These are phyloP conservation scores for Podarcis lilfordi DNA, from an alignment of 2,797 vertebrate species.

Conservation along the genomic window DNA sequence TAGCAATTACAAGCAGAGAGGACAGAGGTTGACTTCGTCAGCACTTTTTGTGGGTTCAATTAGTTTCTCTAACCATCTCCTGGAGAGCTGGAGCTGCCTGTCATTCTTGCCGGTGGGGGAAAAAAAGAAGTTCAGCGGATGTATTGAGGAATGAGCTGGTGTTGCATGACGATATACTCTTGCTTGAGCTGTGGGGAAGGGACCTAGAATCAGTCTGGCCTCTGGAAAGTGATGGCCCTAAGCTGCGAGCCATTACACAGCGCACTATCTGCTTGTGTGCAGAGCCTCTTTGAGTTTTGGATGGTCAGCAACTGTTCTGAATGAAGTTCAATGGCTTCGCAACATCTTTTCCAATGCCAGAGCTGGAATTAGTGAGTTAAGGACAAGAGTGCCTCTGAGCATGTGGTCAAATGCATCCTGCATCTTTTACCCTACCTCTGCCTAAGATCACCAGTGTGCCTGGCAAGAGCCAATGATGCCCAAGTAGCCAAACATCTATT, in stretches of 20 bases:
- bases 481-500: too few relatives aligned
- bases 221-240: neutral
- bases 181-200: neutral
- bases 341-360: neutral
- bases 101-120: rapidly evolving
- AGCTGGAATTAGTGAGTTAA: neutral
- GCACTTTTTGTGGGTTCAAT: neutral
- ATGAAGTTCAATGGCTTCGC: neutral
- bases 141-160: neutral
- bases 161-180: neutral
- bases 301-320: neutral
- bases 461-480: too few relatives aligned
- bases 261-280: too few relatives aligned
- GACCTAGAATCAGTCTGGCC: neutral
- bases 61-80: slow-evolving; percentile 25
- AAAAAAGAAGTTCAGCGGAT: rapidly evolving
- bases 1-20: slow-evolving; percentile 42
- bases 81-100: neutral
- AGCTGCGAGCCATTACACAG: neutral
- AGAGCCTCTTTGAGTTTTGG: neutral
- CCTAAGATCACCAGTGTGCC: too few relatives aligned
- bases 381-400: neutral
- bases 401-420: too few relatives aligned
- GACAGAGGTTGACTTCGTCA: slow-evolving; percentile 5
- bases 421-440: too few relatives aligned